Evolutionary conservation across 2,797 vertebrate genomes (phyloP).

Genomic region (Labroides dimidiatus): DNA sequence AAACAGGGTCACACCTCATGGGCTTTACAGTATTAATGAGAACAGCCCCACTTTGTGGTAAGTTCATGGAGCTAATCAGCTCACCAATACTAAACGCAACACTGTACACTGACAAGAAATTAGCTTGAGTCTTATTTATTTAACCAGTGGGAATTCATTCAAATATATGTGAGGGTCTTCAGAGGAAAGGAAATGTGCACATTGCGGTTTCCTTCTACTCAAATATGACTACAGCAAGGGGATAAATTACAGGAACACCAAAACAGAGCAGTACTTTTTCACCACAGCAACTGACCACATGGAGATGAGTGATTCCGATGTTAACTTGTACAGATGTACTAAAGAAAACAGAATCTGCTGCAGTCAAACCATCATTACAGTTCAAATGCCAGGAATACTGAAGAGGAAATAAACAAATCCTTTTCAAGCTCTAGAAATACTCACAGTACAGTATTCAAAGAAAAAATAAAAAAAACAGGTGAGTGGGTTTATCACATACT

Average conservation of each 20-base stretch:
- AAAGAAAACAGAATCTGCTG: neutral
- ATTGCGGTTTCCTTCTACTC: constrained; percentile 1
- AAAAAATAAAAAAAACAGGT: too few relatives aligned
- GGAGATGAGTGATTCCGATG: neutral
- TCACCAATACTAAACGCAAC: constrained; percentile 31
- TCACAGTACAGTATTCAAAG: too few relatives aligned
- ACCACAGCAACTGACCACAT: neutral
- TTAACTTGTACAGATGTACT: neutral
- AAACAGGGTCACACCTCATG: constrained; percentile 48
- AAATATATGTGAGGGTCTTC: neutral
- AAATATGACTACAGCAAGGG: neutral
- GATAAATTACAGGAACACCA: constrained; percentile 3
- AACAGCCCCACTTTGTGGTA: constrained; percentile 34
- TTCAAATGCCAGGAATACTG: too few relatives aligned
- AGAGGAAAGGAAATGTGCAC: constrained; percentile 5
- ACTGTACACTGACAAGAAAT: constrained; percentile 39
- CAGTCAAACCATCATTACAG: neutral
- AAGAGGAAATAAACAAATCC: too few relatives aligned
- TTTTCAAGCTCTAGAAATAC: too few relatives aligned
- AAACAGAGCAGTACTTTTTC: neutral
- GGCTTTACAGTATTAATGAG: constrained; percentile 35
- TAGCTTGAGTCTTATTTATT: constrained; percentile 27
- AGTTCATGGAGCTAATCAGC: constrained; percentile 37
- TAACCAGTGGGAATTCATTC: constrained; percentile 21
- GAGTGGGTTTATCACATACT: too few relatives aligned